phyloP scores from a whole-genome alignment of 2,113 vertebrate species.

The Rostratula benghalensis region DNA sequence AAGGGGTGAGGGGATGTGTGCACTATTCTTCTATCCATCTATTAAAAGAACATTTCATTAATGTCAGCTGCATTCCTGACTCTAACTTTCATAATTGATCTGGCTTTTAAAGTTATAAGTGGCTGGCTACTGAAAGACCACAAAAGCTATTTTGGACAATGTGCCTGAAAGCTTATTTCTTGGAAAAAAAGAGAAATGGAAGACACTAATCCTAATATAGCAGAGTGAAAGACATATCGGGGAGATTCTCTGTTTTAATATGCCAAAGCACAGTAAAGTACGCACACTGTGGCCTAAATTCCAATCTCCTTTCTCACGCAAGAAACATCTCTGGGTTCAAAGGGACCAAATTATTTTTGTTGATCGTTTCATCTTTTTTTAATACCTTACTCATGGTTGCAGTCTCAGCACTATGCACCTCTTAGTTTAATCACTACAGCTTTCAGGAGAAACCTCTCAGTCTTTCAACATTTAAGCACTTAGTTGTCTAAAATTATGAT shows the following conservation, averaged over 20 bases:
- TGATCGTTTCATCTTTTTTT: background rate
- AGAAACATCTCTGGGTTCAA: background rate
- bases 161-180: background rate
- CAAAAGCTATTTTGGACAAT: background rate
- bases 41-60: background rate
- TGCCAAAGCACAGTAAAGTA: background rate
- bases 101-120: background rate
- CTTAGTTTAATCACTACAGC: background rate
- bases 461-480: background rate
- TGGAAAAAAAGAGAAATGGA: background rate
- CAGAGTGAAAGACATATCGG: background rate
- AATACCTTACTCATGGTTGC: background rate
- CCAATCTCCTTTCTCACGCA: background rate
- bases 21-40: background rate
- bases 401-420: background rate
- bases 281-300: background rate
- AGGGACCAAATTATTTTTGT: background rate
- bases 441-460: background rate
- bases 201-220: background rate
- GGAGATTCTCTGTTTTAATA: background rate
- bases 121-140: background rate
- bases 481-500: background rate
- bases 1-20: rapidly evolving
- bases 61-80: background rate
- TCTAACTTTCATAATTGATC: background rate